Base-by-base conservation (phyloP, 2,113 vertebrate genomes). In the Leptosomus discolor region DNA sequence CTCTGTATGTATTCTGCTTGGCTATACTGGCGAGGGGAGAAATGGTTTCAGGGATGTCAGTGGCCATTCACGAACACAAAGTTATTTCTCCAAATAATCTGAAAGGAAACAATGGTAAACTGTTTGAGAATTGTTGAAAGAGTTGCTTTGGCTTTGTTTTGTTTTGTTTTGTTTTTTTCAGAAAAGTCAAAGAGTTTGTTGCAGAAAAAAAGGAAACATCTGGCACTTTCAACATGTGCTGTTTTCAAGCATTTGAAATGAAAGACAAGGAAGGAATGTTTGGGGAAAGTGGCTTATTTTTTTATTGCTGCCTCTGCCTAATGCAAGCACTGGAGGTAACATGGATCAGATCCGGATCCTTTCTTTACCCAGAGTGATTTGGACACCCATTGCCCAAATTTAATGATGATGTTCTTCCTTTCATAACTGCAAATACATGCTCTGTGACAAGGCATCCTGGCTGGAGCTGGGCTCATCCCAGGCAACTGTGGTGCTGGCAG, bases 401-500 rank as follows among this genome's bases (percentile, higher is more conserved):
- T 51, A n/a, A 30, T 11, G 20, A 41, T 7, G 6, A 41, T 19
- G 16, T 48, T 79, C 29, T 74, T 88, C 45, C 39, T 45, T 79
- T 65, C 22, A 6, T 63, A 65, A 41, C 37, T 26, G 32, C 11
- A 70, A 69, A 70, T 24, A 58, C 2, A 13, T 80, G 67, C 79
- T 26, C 50, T 46, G 50, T 45, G 79, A 26, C 24, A 26, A 71
- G 67, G 34, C 45, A 34, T 65, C 30, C 65, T 71, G 78, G 30
- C 48, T 69, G 70, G 34, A 88, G 34, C n/a, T 60, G 46, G 60
- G 34, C 48, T 93, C 6, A 18, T 88, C 61, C 60, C 0, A 0
- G 48, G 51, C 1, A 11, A 27, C 48, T 0, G 0, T 6, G 48
- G 43, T 64, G 27, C 51, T 58, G 64, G 73, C 85, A 68, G 67